A percentile compares a stretch with the other conserved stretches of the same genome.
Conservation (phyloP, 30 jellyfish, hydroid and myxozoan genomes). For the Sanderia malayensis region DNA sequence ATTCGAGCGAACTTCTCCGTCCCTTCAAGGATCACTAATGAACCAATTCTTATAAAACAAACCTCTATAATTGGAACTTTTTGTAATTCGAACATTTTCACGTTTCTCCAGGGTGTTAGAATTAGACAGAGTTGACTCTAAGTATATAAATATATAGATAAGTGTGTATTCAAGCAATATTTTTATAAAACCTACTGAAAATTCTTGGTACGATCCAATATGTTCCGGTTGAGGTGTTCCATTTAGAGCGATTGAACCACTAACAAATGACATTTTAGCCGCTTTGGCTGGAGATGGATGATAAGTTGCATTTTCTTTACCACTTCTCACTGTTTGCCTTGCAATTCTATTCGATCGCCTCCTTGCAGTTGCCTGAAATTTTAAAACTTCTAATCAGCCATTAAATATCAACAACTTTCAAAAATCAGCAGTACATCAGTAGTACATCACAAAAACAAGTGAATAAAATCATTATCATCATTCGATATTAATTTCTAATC, state of each 20-base stretch:
- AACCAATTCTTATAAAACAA: too few relatives aligned
- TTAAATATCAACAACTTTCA: not conserved
- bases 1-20: too few relatives aligned
- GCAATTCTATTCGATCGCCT: conserved; percentile 45
- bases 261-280: conserved; percentile 33
- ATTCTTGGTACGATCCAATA: conserved; percentile 61
- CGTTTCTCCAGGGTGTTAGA: too few relatives aligned
- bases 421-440: not conserved
- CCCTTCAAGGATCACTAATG: too few relatives aligned
- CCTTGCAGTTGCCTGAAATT: conserved; percentile 29
- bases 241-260: conserved; percentile 36
- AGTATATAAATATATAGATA: not conserved
- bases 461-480: too few relatives aligned
- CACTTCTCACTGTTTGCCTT: conserved; percentile 2
- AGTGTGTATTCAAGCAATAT: not conserved
- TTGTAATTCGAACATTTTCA: too few relatives aligned
- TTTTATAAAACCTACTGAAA: conserved; percentile 29
- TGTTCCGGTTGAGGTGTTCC: conserved; percentile 50
- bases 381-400: not conserved
- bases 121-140: too few relatives aligned
- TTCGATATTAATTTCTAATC: not conserved
- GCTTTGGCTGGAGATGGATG: conserved; percentile 48
- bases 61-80: too few relatives aligned
- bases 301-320: conserved; percentile 26
- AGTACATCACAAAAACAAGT: not conserved